Base-by-base conservation (phyloP, 2,888 invertebrate genomes). In the Acheta domesticus region DNA sequence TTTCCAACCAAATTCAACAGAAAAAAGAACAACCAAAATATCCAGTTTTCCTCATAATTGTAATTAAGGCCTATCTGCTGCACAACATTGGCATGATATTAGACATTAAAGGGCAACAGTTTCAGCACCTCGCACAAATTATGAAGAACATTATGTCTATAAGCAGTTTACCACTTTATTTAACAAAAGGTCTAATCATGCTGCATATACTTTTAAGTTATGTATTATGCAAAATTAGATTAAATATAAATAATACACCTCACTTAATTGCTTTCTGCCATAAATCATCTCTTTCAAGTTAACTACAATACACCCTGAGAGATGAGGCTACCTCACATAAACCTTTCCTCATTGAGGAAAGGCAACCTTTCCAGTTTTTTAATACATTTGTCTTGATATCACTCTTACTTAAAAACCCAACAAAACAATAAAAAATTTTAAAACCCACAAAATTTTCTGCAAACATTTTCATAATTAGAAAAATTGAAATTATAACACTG, bases 221-320 rank as follows among this genome's bases (percentile, higher is more conserved):
- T 62, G 62, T 62, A 62, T 77, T 76, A 77, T 77, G 75, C 77
- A 80, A 80, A 81, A 81, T 81, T 77, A 81, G 76, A 79, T 78
- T 81, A 80, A 81, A 80, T 77, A 79, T 79, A 81, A 81, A 80
- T 78, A 78, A 80, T 77, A 62, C 75, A 79, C 49, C 49, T 74
- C 62, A 48, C 48, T 62, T 77, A 20, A 19, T 76, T 78, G 76
- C 21, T 77, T 62, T 21, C 62, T 62, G 62, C 62, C 62, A 62
- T 62, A 62, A 62, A 62, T 62, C 62, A 62, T 62, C 62, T 62
- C 62, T 19, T 62, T 62, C 62, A 62, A 62, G 62, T 62, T 62
- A 62, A 62, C 62, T 62, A 62, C 62, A 62, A 62, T 62, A 62
- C 62, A 62, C 62, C 62, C 62, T 62, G 62, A 62, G 62, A 62